These are phyloP conservation scores for Zosterops japonicus DNA, from an alignment of 2,113 vertebrate species.

Conservation along the genomic window DNA sequence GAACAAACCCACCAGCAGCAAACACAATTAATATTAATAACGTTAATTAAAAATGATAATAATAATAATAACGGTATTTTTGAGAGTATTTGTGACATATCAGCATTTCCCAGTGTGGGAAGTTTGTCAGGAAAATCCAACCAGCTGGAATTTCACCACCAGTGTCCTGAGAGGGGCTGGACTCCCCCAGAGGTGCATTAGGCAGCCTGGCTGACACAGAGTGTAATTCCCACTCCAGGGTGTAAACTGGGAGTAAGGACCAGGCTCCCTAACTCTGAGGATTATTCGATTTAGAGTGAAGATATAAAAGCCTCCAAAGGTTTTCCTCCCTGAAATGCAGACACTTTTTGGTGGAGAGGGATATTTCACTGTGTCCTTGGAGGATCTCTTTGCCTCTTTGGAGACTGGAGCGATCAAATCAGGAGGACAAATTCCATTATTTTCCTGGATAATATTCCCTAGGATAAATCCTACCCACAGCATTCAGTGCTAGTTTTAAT, in stretches of 20 bases:
- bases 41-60: too few species aligned
- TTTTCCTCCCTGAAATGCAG: background rate
- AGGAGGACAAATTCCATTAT: background rate
- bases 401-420: background rate
- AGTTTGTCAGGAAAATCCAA: background rate
- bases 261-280: background rate
- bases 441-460: background rate
- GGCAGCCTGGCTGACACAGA: background rate
- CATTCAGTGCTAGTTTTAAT: background rate
- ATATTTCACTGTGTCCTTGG: background rate
- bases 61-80: background rate
- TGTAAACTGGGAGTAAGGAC: background rate
- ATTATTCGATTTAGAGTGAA: background rate
- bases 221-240: background rate
- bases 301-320: background rate
- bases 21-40: background rate
- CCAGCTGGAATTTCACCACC: background rate
- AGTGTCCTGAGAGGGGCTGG: background rate
- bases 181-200: rapidly evolving
- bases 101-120: background rate
- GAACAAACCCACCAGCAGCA: background rate
- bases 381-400: background rate
- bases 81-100: background rate
- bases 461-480: background rate
- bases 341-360: background rate